phyloP scores from a whole-genome alignment of 2,797 vertebrate genomes.

The Rhincodon typus region DNA sequence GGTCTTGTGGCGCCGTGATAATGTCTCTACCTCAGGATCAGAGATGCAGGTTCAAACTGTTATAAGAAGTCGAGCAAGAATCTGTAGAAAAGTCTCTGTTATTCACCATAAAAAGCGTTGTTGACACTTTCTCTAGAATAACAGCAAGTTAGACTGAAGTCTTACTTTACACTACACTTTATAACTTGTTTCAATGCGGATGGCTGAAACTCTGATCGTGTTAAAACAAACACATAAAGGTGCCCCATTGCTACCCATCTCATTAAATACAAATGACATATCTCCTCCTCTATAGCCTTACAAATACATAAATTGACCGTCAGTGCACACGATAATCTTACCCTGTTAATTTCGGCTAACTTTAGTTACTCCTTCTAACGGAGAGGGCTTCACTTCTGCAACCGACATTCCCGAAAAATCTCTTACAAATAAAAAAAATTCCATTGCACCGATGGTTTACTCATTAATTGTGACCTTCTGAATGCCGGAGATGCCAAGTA shows the following conservation, averaged over 20 bases:
- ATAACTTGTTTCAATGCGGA: not conserved
- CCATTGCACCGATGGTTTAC: conserved; percentile 50
- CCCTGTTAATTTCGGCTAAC: not conserved
- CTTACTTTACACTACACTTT: not conserved
- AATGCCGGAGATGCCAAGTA: conserved; percentile 52
- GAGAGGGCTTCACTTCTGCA: not conserved
- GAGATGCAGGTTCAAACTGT: too few relatives aligned
- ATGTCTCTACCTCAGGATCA: too few relatives aligned
- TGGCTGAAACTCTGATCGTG: not conserved
- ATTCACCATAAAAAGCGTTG: not conserved
- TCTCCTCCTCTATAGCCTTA: not conserved
- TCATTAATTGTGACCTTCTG: conserved; percentile 50
- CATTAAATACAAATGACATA: not conserved
- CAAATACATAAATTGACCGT: too few relatives aligned
- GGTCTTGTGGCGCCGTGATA: too few relatives aligned
- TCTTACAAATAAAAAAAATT: conserved; percentile 23
- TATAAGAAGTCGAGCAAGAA: too few relatives aligned
- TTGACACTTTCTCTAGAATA: not conserved
- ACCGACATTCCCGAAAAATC: not conserved
- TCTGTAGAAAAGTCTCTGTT: too few relatives aligned
- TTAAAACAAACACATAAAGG: not conserved
- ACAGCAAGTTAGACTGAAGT: not conserved
- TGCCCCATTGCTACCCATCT: not conserved
- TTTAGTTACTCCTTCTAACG: not conserved
- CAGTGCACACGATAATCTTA: not conserved